Evolutionary conservation across 2,888 invertebrate genomes (phyloP).

Genomic region (Heliconius hortense): DNA sequence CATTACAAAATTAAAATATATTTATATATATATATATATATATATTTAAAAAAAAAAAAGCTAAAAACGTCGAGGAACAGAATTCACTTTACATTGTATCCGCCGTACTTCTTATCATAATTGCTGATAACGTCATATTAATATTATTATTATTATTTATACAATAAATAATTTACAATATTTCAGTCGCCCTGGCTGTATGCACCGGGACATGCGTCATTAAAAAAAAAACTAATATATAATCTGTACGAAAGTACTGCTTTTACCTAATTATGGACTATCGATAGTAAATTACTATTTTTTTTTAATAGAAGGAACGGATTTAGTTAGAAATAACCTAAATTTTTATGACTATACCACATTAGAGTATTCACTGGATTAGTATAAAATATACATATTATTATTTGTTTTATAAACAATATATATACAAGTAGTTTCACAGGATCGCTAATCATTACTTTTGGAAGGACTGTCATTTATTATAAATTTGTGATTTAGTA

Average conservation of each 20-base stretch:
- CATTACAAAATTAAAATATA: too few species aligned
- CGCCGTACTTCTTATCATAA: conserved; percentile 32
- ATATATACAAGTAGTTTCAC: conserved; percentile 24
- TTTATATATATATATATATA: too few species aligned
- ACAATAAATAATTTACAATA: conserved; percentile 52
- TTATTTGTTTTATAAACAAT: conserved; percentile 14
- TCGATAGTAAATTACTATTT: neutral
- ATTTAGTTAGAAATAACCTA: conserved; percentile 6
- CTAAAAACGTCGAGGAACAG: conserved; percentile 65
- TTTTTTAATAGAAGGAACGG: conserved; percentile 17
- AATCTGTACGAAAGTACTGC: conserved; percentile 24
- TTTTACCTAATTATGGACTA: conserved; percentile 13
- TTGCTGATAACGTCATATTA: conserved; percentile 30
- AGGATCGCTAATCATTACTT: conserved; percentile 17
- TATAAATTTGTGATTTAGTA: conserved; percentile 14
- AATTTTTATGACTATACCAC: neutral
- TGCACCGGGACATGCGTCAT: conserved; percentile 28
- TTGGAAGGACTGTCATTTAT: conserved; percentile 26
- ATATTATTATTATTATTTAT: conserved; percentile 30
- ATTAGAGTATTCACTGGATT: conserved; percentile 4
- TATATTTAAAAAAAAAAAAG: too few species aligned
- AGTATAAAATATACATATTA: conserved; percentile 15
- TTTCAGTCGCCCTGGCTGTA: conserved; percentile 44
- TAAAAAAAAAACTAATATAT: conserved; percentile 9
- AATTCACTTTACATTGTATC: conserved; percentile 58